Evolutionary conservation across 2,797 vertebrate species (phyloP).

Genomic region (Fundulus diaphanus): DNA sequence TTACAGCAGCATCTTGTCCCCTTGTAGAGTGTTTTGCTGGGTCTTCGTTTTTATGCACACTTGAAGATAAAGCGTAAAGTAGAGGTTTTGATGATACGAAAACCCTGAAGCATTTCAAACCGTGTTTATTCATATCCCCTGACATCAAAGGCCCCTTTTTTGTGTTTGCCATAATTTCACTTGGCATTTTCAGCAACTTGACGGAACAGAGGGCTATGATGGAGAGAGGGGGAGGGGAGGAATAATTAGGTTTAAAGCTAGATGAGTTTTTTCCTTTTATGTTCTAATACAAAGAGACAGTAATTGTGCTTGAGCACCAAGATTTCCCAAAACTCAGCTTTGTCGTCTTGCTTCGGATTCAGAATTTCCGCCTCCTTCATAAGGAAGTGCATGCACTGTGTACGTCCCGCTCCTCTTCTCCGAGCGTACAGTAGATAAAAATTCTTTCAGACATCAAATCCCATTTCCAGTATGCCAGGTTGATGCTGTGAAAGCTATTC

Average conservation of each 20-base stretch:
- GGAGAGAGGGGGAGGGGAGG: slow-evolving; percentile 10
- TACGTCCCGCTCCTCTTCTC: slow-evolving; percentile 10
- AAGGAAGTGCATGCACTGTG: slow-evolving; percentile 17
- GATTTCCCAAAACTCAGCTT: slow-evolving; percentile 38
- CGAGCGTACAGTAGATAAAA: background rate
- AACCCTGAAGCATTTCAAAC: slow-evolving; percentile 59
- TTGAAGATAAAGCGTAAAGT: slow-evolving; percentile 58
- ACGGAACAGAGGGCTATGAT: slow-evolving; percentile 29
- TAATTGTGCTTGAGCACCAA: slow-evolving; percentile 52
- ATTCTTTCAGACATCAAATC: slow-evolving; percentile 21
- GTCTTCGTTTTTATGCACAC: slow-evolving; percentile 49
- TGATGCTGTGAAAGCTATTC: slow-evolving; percentile 21
- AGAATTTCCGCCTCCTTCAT: slow-evolving; percentile 13
- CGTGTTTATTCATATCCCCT: slow-evolving; percentile 59
- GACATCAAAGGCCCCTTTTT: slow-evolving; percentile 69
- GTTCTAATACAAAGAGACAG: slow-evolving; percentile 56
- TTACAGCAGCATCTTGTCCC: slow-evolving; percentile 19
- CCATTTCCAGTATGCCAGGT: slow-evolving; percentile 1
- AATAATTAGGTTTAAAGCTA: slow-evolving; percentile 59
- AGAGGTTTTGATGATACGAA: slow-evolving; percentile 53
- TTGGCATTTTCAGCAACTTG: slow-evolving; percentile 54
- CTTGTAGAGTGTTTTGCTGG: slow-evolving; percentile 38
- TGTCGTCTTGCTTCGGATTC: slow-evolving; percentile 33
- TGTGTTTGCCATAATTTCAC: slow-evolving; percentile 64
- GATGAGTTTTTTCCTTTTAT: slow-evolving; percentile 56